These are phyloP conservation scores for Bombus superbus DNA, from an alignment of 1,140 invertebrate species.

Conservation along the genomic window DNA sequence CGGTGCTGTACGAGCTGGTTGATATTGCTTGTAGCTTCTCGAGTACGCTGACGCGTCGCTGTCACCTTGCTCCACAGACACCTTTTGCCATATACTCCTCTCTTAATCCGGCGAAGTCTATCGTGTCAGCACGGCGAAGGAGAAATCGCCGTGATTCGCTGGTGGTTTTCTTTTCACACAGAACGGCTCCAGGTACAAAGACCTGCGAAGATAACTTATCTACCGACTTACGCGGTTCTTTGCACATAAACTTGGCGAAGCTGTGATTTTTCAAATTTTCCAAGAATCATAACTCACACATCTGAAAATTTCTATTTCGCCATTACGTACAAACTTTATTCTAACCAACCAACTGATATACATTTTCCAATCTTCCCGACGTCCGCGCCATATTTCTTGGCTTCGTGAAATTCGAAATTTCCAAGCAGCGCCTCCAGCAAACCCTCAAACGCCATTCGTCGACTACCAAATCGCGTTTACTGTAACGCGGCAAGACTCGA, in stretches of 20 bases:
- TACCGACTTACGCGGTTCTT: neutral
- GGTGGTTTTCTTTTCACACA: neutral
- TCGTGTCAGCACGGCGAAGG: neutral
- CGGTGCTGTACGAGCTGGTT: slow-evolving; percentile 32
- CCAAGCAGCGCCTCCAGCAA: neutral
- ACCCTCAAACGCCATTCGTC: neutral
- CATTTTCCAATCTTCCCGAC: neutral
- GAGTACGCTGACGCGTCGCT: slow-evolving; percentile 43
- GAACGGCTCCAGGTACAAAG: no score
- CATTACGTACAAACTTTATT: neutral
- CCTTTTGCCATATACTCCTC: slow-evolving; percentile 52
- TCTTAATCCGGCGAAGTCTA: neutral
- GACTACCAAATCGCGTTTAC: slow-evolving; percentile 20
- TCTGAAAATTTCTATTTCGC: no score
- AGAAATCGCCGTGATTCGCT: slow-evolving; percentile 2
- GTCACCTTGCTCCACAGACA: slow-evolving; percentile 48
- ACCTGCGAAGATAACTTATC: no score
- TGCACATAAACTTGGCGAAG: no score
- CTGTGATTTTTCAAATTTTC: no score
- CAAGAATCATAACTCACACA: no score
- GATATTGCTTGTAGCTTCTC: slow-evolving; percentile 40
- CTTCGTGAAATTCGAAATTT: neutral
- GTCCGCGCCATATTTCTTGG: neutral
- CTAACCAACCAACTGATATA: no score
- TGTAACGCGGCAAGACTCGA: slow-evolving; percentile 67